Base-by-base conservation (phyloP, 2,113 vertebrate genomes). In the Vulpes ferrilata region DNA sequence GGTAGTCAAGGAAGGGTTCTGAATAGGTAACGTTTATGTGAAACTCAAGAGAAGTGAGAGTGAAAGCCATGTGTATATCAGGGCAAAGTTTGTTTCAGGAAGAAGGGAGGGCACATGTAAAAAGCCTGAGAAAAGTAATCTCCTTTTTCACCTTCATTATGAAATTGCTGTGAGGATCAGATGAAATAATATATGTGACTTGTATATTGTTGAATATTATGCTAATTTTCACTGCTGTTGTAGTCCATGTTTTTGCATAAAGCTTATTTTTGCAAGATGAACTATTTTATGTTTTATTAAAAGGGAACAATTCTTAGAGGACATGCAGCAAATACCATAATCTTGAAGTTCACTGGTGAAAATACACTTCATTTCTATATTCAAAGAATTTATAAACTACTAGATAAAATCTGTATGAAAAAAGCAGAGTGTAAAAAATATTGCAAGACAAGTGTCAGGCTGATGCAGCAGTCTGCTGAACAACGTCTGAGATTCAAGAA, bases 251-350 rank as follows among this genome's bases (percentile, higher is more conserved):
- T 87, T 96, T 88, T 64, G 23, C 48, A 78, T 51, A 67, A 25
- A 84, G 67, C 10, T 62, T 55, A 67, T 12, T 32, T 30, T 96
- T 96, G 83, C 7, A 90, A 92, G 87, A 51, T 67, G 67, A 92
- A 38, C 53, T 92, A 67, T 95, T 95, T 78, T 65, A 51, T 93
- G 35, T 83, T 53, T 93, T 57, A 67, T 78, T 89, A 30, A 94
- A 96, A 82, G 48, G 93, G 55, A 94, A 48, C 87, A 88, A 79
- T 83, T 84, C 67, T 79, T 13, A 85, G 32, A 83, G 51, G 23
- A 30, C 3, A 19, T 20, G 23, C 32, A 87, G 22, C 43, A 79
- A 86, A 20, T 82, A 35, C 35, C 15, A 3, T 71, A 65, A 83
- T 65, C 53, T 79, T 38, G 13, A 88, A 62, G 16, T 53, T 80